Base-by-base conservation (phyloP, 2,888 invertebrate genomes). In the Euproctis similis region DNA sequence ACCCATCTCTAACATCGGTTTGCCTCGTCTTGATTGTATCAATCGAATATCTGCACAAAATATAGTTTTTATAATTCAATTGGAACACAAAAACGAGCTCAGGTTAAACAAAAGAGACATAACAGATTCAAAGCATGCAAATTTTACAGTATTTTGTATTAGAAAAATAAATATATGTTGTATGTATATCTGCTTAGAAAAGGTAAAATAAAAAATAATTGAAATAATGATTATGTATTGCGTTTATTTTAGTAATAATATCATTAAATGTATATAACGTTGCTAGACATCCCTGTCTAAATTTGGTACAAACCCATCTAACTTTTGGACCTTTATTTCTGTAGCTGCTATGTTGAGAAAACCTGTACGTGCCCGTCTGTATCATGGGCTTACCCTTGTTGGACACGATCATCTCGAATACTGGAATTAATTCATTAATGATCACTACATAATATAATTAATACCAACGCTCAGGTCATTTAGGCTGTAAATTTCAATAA, bases 191-290 rank as follows among this genome's bases (percentile, higher is more conserved):
- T n/a, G n/a, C n/a, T n/a, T n/a, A n/a, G n/a, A n/a, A n/a, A n/a
- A n/a, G n/a, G n/a, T n/a, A n/a, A n/a, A n/a, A n/a, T n/a, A n/a
- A n/a, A n/a, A n/a, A n/a, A n/a, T n/a, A n/a, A n/a, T n/a, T n/a
- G n/a, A n/a, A n/a, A n/a, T 12, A 9, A 8, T 23, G 23, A 23
- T 8, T 12, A 12, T 23, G 23, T n/a, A 13, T 20, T 12, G n/a
- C 42, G 7, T 48, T 54, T 1, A 51, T 29, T 32, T 34, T 45
- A 8, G 68, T 22, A n/a, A 71, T 44, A n/a, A 43, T 33, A 16
- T 63, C 43, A 1, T 69, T 48, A 4, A 53, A 30, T 0, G 72
- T 70, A 10, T 56, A 53, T 1, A 74, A 41, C 2, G 57, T 54
- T 1, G 67, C 57, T 4, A 62, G 46, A 30, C 71, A 73, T 2